Evolutionary conservation across 2,797 vertebrate genomes (phyloP).

Genomic region (Diceros bicornis): DNA sequence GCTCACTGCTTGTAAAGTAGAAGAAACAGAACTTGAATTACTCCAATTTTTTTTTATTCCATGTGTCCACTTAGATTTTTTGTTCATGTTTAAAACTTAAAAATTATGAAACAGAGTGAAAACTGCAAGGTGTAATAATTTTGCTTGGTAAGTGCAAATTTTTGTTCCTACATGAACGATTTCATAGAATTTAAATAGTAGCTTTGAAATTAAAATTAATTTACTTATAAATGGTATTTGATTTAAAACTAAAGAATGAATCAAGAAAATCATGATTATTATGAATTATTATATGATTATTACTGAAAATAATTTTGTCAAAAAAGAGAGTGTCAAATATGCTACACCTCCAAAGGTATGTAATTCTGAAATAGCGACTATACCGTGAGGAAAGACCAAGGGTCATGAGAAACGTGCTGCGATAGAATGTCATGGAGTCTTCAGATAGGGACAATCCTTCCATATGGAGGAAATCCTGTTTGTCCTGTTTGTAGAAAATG

Average conservation of each 20-base stretch:
- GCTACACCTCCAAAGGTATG: accelerated
- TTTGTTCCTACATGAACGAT: not conserved
- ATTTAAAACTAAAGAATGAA: not conserved
- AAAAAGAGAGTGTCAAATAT: not conserved
- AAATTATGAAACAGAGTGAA: not conserved
- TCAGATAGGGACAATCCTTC: not conserved
- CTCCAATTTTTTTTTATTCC: not conserved
- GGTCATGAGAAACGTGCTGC: not conserved
- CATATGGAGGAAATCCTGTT: not conserved
- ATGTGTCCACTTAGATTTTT: not conserved
- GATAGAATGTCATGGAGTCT: accelerated
- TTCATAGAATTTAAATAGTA: not conserved
- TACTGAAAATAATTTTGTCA: not conserved
- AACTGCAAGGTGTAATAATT: not conserved
- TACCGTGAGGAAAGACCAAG: not conserved
- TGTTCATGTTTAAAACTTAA: not conserved
- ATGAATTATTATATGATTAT: not conserved
- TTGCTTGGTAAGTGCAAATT: not conserved
- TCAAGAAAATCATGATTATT: not conserved
- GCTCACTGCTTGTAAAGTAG: not conserved
- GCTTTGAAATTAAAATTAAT: not conserved
- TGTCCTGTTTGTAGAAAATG: not conserved
- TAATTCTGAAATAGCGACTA: not conserved
- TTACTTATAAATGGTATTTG: not conserved
- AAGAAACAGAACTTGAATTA: not conserved